These are phyloP conservation scores for Burhinus bistriatus DNA, from an alignment of 2,113 vertebrate genomes.

Conservation along the genomic window DNA sequence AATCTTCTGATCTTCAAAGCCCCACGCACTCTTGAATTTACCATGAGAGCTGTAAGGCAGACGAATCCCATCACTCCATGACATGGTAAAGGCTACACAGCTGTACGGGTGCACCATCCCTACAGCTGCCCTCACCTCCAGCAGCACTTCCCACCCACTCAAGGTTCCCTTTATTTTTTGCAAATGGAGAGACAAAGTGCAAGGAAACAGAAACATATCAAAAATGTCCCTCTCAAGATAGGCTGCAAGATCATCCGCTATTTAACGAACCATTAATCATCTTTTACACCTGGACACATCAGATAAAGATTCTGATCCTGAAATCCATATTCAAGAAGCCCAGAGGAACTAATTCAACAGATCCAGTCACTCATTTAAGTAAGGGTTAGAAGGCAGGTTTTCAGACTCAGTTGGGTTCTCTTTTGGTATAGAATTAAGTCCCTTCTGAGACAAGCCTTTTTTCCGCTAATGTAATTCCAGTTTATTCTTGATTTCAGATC, in stretches of 20 bases:
- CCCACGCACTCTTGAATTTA: not conserved
- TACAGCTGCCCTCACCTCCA: not conserved
- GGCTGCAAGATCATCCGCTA: not conserved
- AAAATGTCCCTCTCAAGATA: not conserved
- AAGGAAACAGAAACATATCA: not conserved
- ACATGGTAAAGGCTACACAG: accelerated
- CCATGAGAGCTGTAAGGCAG: not conserved
- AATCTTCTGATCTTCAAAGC: not conserved
- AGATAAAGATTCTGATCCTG: not conserved
- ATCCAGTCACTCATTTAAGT: not conserved
- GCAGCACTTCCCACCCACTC: not conserved
- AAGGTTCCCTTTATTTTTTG: not conserved
- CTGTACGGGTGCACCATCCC: not conserved
- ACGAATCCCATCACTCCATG: not conserved
- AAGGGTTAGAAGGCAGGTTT: not conserved
- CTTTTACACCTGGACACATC: not conserved
- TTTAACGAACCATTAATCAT: not conserved
- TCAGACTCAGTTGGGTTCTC: not conserved
- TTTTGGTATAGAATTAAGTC: not conserved
- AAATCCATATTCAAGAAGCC: not conserved
- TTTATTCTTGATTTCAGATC: not conserved
- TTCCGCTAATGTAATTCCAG: not conserved
- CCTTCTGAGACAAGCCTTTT: not conserved
- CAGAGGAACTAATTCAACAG: not conserved
- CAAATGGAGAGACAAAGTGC: not conserved